Conservation (phyloP, 2,888 invertebrate genomes). For the Eutolmus rufibarbis region DNA sequence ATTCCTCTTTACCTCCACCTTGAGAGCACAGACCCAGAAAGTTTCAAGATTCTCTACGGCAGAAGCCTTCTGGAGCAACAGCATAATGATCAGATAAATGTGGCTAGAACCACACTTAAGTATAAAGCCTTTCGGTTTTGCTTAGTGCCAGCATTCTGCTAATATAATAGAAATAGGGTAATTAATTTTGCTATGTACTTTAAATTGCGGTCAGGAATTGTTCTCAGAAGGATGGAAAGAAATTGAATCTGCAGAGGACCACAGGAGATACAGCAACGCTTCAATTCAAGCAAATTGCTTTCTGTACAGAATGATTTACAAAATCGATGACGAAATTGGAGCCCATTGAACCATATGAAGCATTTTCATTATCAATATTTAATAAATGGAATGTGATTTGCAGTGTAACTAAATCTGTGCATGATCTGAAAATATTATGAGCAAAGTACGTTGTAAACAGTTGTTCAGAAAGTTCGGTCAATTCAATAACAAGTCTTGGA, state of each 20-base stretch:
- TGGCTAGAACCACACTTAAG: background rate
- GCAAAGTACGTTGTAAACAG: background rate
- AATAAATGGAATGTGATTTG: background rate
- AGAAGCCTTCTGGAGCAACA: background rate
- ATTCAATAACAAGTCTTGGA: background rate
- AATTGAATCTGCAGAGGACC: background rate
- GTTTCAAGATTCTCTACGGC: background rate
- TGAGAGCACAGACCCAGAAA: background rate
- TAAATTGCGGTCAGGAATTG: background rate
- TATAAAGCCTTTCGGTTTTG: background rate
- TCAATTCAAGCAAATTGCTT: background rate
- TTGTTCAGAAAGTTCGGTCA: background rate
- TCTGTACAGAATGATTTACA: background rate
- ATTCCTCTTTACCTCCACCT: background rate
- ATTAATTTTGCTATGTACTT: background rate
- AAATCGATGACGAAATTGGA: background rate
- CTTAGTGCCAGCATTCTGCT: background rate
- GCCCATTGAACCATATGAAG: background rate
- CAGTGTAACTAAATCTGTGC: background rate
- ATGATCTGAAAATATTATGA: background rate
- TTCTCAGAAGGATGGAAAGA: background rate
- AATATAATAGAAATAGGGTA: background rate
- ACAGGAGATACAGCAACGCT: background rate
- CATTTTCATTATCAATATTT: background rate
- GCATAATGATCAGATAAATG: background rate